Conservation (phyloP, 2,888 invertebrate species). For the Kryphioiulus occultus region DNA sequence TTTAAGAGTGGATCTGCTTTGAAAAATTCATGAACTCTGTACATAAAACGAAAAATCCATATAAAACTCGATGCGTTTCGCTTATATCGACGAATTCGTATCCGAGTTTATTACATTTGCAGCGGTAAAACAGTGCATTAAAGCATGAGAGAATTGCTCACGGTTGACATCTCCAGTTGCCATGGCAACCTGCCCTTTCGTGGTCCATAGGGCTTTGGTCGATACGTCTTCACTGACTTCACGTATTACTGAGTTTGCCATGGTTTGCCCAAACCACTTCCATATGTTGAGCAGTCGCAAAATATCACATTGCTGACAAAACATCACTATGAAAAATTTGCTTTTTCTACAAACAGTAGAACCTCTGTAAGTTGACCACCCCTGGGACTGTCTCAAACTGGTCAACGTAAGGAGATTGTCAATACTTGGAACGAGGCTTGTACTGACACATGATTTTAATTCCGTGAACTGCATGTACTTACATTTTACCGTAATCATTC, state of each 20-base stretch:
- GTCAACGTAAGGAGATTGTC: too few relatives aligned
- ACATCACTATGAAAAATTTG: too few relatives aligned
- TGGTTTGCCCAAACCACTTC: not conserved
- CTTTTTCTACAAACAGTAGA: too few relatives aligned
- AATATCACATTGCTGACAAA: too few relatives aligned
- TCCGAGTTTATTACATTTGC: conserved; percentile 16
- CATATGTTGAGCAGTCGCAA: not conserved
- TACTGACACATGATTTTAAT: too few relatives aligned
- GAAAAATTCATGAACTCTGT: conserved; percentile 15
- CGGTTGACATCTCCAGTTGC: conserved; percentile 28
- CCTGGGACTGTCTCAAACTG: too few relatives aligned
- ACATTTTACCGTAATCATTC: too few relatives aligned
- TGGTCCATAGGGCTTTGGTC: not conserved
- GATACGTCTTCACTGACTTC: not conserved
- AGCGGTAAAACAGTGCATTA: conserved; percentile 40
- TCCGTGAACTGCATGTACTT: too few relatives aligned
- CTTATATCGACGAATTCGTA: conserved; percentile 9
- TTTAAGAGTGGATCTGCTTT: conserved; percentile 28
- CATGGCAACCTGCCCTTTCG: conserved; percentile 27
- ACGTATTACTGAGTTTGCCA: not conserved
- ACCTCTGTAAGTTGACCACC: too few relatives aligned
- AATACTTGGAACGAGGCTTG: too few relatives aligned
- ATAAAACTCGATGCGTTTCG: not conserved
- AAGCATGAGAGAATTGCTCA: conserved; percentile 29
- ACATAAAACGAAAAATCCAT: not conserved